Evolutionary conservation across 2,113 vertebrate genomes (phyloP).

Genomic region (Alouatta palliata): DNA sequence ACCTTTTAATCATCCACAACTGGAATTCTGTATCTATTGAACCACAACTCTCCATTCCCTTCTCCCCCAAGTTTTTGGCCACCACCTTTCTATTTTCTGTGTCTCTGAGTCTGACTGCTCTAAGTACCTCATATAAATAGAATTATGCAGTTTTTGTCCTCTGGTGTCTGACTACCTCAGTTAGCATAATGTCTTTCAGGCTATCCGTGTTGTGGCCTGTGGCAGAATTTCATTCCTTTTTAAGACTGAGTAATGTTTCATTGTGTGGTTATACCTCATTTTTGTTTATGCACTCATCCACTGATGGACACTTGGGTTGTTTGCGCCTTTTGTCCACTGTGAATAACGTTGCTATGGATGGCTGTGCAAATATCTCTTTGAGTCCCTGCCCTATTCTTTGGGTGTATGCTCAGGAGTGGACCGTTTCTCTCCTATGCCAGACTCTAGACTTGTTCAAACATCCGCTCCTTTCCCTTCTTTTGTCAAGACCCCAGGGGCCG

Average conservation of each 20-base stretch:
- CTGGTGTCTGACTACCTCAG: background rate
- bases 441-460: background rate
- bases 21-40: background rate
- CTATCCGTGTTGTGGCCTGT: background rate
- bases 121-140: background rate
- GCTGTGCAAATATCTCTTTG: background rate
- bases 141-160: background rate
- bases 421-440: background rate
- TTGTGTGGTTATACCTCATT: background rate
- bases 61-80: accelerated
- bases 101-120: background rate
- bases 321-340: background rate
- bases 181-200: background rate
- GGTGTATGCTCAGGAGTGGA: background rate
- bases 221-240: background rate
- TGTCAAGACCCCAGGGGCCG: background rate
- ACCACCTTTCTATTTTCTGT: background rate
- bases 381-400: background rate
- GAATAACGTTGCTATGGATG: background rate
- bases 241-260: background rate
- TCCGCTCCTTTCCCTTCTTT: background rate
- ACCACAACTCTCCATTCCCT: background rate
- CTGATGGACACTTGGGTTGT: background rate
- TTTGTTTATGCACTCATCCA: background rate
- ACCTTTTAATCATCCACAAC: background rate